Evolutionary conservation across 2,888 invertebrate species (phyloP).

Genomic region (Atethmia centrago): DNA sequence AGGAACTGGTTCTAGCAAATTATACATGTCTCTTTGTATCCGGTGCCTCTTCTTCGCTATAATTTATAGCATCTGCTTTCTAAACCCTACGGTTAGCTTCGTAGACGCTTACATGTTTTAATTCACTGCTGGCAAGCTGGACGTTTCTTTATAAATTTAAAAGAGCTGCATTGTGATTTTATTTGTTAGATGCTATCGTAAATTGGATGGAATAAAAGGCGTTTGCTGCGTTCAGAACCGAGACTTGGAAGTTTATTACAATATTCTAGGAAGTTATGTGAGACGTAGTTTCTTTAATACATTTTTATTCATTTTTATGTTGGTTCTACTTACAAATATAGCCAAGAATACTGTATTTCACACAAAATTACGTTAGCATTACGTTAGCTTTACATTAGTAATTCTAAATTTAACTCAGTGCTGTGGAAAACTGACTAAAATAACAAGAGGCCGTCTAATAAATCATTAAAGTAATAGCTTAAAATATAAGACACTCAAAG

Average conservation of each 20-base stretch:
- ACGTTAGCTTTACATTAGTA: too few relatives aligned
- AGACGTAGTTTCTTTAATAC: conserved; percentile 2
- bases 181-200: conserved; percentile 62
- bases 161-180: conserved; percentile 62
- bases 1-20: conserved; percentile 83
- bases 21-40: conserved; percentile 81
- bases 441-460: conserved; percentile 21
- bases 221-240: conserved; percentile 44
- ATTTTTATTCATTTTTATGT: conserved; percentile 25
- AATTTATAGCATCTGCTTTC: conserved; percentile 85
- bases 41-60: conserved; percentile 81
- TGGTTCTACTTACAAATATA: background rate
- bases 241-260: conserved; percentile 40
- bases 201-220: conserved; percentile 56
- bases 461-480: conserved; percentile 21
- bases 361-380: too few relatives aligned
- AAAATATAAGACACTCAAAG: conserved; percentile 5
- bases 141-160: conserved; percentile 63
- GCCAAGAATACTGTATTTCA: too few relatives aligned
- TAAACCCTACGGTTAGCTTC: conserved; percentile 77
- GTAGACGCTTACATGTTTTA: conserved; percentile 64
- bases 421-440: background rate
- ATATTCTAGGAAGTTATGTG: conserved; percentile 29
- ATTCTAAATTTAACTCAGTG: too few relatives aligned
- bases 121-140: conserved; percentile 46